Percentiles rank a stretch among this genome's conserved stretches.
Conservation (phyloP, 2,797 vertebrate species). For the Sciurus carolinensis region DNA sequence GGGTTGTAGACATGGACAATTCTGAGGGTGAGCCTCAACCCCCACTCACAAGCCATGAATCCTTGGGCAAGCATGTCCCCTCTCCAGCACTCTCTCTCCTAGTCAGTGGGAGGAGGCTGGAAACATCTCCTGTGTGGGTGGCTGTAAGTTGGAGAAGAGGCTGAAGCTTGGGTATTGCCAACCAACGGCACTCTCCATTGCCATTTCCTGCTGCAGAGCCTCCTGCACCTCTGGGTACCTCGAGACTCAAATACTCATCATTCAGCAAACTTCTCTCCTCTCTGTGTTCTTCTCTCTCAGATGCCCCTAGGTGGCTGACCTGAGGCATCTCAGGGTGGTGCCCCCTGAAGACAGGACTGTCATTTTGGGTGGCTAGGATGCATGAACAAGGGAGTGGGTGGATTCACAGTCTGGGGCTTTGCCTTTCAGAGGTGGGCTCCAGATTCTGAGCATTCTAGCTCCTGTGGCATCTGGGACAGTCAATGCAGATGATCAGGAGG, state of each 20-base stretch:
- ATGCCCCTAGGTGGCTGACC: background rate
- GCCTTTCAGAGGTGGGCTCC: background rate
- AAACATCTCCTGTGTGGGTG: too few species aligned
- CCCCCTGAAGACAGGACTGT: background rate
- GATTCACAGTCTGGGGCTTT: accelerated
- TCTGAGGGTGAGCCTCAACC: too few species aligned
- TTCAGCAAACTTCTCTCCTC: background rate
- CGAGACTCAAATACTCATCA: background rate
- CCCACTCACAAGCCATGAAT: background rate
- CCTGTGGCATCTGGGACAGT: background rate
- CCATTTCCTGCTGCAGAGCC: too few species aligned
- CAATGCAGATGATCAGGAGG: background rate
- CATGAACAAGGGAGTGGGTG: background rate
- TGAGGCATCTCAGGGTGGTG: background rate
- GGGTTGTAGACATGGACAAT: background rate
- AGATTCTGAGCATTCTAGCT: background rate
- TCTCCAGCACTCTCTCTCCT: background rate
- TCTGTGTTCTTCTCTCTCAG: background rate
- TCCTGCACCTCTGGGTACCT: background rate
- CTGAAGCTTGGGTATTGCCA: background rate
- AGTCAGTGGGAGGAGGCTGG: background rate
- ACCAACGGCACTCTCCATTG: background rate
- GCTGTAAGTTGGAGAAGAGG: background rate
- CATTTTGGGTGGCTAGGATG: background rate
- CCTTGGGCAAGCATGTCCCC: background rate